phyloP scores from a whole-genome alignment of 2,797 vertebrate genomes.

The Protonibea diacanthus region DNA sequence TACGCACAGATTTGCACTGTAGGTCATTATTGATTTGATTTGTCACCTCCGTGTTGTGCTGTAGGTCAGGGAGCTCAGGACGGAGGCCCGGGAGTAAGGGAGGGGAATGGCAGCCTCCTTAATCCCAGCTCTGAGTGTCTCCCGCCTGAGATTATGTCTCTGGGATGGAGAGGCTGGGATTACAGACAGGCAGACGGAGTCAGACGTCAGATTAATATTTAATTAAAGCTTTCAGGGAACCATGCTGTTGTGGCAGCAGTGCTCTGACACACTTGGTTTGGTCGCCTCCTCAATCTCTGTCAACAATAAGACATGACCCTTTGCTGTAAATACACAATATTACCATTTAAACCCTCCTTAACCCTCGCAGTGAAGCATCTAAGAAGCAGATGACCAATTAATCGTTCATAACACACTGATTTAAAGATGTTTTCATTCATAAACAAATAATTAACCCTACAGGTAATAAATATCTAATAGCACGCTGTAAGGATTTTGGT shows the following conservation, averaged over 20 bases:
- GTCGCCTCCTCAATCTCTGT: conserved; percentile 6
- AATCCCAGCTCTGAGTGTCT: conserved; percentile 77
- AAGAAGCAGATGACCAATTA: conserved; percentile 2
- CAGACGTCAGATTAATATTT: conserved; percentile 82
- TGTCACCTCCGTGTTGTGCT: conserved; percentile 8
- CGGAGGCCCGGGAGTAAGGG: conserved; percentile 13
- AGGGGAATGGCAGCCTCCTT: conserved; percentile 43
- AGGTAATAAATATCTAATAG: not conserved
- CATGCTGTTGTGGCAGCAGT: conserved; percentile 42
- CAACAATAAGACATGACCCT: not conserved
- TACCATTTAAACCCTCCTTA: conserved; percentile 20
- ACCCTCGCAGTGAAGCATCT: not conserved
- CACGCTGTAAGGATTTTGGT: too few species aligned
- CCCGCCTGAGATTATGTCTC: conserved; percentile 76
- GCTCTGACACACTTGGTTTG: conserved; percentile 17
- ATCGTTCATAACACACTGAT: not conserved
- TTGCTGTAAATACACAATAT: not conserved
- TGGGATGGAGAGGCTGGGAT: conserved; percentile 64
- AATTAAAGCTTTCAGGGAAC: conserved; percentile 68
- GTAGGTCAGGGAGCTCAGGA: conserved; percentile 3
- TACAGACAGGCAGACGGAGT: conserved; percentile 71
- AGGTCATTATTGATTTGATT: conserved; percentile 19
- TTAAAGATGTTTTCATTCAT: not conserved
- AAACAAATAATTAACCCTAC: not conserved
- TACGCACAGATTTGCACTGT: too few species aligned